Conservation (phyloP, 2,888 invertebrate genomes). For the Melanostoma scalare region DNA sequence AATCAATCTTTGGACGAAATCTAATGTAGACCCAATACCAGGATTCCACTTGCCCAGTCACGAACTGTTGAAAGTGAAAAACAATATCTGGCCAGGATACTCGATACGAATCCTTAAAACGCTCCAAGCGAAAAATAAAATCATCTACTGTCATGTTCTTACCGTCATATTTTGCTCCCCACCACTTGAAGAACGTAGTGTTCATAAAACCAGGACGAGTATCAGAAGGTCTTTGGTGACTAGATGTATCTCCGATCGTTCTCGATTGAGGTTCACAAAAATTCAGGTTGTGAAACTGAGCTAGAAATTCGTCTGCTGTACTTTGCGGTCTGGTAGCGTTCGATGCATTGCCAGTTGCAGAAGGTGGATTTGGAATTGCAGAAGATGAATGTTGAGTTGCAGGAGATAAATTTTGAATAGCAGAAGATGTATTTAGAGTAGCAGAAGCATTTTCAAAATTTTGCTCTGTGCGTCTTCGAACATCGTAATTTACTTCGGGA, state of each 20-base stretch:
- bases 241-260: too few species aligned
- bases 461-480: background rate
- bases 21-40: background rate
- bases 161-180: background rate
- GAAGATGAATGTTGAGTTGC: too few species aligned
- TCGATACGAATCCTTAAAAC: background rate
- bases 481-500: background rate
- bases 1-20: background rate
- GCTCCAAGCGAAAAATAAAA: background rate
- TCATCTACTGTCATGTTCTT: conserved; percentile 1
- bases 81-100: background rate
- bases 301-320: too few species aligned
- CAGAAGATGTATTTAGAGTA: background rate
- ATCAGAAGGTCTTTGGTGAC: too few species aligned
- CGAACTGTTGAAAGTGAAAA: background rate
- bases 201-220: too few species aligned
- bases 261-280: too few species aligned
- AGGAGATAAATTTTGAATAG: too few species aligned
- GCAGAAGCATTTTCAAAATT: background rate
- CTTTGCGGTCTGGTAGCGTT: too few species aligned
- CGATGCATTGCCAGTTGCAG: too few species aligned
- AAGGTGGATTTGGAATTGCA: too few species aligned
- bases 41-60: background rate
- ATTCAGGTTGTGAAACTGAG: too few species aligned
- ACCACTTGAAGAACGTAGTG: too few species aligned